Evolutionary conservation across 2,797 vertebrate species (phyloP), one percentile per base, ranked within the genome.

Genomic region (Gobionotothen gibberifrons): DNA sequence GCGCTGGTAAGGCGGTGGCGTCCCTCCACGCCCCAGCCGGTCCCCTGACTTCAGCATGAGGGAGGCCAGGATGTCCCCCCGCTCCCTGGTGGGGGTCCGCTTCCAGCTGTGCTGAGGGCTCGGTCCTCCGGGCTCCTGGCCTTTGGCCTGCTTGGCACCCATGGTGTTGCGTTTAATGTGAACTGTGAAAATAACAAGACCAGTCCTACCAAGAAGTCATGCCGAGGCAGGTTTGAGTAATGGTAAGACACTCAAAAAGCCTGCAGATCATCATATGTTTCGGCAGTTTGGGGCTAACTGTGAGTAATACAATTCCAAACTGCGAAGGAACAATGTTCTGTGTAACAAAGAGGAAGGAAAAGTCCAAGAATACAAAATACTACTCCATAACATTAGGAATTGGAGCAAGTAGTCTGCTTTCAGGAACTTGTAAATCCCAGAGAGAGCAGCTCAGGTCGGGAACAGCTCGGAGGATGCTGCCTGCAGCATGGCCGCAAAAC

Each of bases 1-100:
- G 13, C 96, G 94, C 88, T 97, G 97, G 91, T 99, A 99, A 3
- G 98, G 98, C 3, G 97, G 98, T 44, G 97, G 95, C 40, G 97
- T 87, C 71, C 92, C 94, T 0, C 93, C 88, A 14, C 95, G 94
- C 73, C 88, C 94, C 58, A 97, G 94, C 88, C 96, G 94, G 84
- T 98, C 97, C 42, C 96, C 94, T 6, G 97, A 95, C 89, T 94
- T 96, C 73, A 96, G 90, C 94, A 97, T 94, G 68, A 97, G 92
- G 72, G 97, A 97, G 10, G 97, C 89, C 84, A 97, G 88, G 85
- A 97, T 93, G 88, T 98, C 97, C 0, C 96, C 89, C 15, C 93
- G 87, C 47, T 98, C 97, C 88, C 95, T 96, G 57, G 93, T 92
- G 48, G 95, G 89, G 0, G 84, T 94, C 58, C 95, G 93, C 86